Conservation (phyloP, 1,140 invertebrate species). For the Carcinoscorpius rotundicauda region DNA sequence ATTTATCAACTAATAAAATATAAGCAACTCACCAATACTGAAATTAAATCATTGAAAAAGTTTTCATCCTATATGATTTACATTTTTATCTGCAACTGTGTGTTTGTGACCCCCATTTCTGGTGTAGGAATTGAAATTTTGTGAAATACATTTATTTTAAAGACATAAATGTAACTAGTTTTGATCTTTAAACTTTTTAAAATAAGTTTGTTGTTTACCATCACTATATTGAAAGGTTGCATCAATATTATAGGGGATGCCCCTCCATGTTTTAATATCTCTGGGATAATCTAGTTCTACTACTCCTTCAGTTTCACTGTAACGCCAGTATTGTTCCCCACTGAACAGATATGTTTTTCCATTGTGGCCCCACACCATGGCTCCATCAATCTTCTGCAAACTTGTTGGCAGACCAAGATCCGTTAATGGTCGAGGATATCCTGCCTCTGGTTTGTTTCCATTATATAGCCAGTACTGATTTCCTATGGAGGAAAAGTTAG, state of each 20-base stretch:
- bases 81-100: no score
- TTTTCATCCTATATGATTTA: background rate
- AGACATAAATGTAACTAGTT: no score
- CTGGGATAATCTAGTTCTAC: conserved; percentile 42
- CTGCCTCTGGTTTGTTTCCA: conserved; percentile 50
- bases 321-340: conserved; percentile 84
- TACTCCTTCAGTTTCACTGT: conserved; percentile 25
- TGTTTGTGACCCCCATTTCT: no score
- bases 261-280: conserved; percentile 42
- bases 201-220: conserved; percentile 26
- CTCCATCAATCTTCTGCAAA: conserved; percentile 71
- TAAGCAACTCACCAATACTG: no score
- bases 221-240: conserved; percentile 39
- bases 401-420: conserved; percentile 60
- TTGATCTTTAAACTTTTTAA: no score
- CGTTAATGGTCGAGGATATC: conserved; percentile 60
- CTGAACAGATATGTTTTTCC: conserved; percentile 45
- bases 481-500: conserved; percentile 9
- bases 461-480: conserved; percentile 41
- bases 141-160: no score
- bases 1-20: no score
- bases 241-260: conserved; percentile 39
- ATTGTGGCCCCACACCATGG: conserved; percentile 49
- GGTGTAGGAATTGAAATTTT: no score
- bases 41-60: no score